Evolutionary conservation across 2,797 vertebrate genomes (phyloP), one percentile per base, ranked within the genome.

Genomic region (Trichosurus vulpecula): DNA sequence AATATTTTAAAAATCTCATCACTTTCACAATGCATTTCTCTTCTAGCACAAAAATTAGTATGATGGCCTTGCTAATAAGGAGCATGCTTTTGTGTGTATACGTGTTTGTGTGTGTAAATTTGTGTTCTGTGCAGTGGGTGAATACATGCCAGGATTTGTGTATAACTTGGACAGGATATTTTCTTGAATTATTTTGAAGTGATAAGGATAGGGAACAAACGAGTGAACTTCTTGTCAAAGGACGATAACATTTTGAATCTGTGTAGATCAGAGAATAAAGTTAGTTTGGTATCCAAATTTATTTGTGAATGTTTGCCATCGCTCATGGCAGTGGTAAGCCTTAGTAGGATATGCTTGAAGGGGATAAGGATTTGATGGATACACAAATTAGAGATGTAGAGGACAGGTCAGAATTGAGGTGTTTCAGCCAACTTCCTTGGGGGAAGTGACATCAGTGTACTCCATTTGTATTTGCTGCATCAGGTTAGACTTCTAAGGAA

Each of bases 381-480:
- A 52, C 3, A 51, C 97, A 98, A 97, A 97, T 93, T 6, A 0
- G 91, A 96, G 93, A 91, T 91, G 93, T 93, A 97, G 92, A 97
- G 0, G 6, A 91, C 94, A 95, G 96, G 81, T 94, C 95, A 97
- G 95, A 96, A 94, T 61, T 61, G 92, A 90, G 0, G 31, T 93
- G 93, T 95, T 54, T 95, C 94, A 94, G 97, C 90, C 95, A 97
- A 90, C 97, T 96, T 41, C 92, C 1, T 94, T 92, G 0, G 81
- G 52, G 92, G 81, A 91, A 97, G 98, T 98, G 97, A 97, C 93
- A 74, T 95, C 93, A 87, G 90, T 0, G 10, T 3, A 30, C n/a
- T 91, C 74, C 92, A 35, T 98, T 98, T 95, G 97, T 98, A 95
- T 98, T 98, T 98, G 97, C 96, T 98, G 97, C 98, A 95, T 98